Evolutionary conservation across 2,888 invertebrate species (phyloP).

Genomic region (Phrixothrix hirtus): DNA sequence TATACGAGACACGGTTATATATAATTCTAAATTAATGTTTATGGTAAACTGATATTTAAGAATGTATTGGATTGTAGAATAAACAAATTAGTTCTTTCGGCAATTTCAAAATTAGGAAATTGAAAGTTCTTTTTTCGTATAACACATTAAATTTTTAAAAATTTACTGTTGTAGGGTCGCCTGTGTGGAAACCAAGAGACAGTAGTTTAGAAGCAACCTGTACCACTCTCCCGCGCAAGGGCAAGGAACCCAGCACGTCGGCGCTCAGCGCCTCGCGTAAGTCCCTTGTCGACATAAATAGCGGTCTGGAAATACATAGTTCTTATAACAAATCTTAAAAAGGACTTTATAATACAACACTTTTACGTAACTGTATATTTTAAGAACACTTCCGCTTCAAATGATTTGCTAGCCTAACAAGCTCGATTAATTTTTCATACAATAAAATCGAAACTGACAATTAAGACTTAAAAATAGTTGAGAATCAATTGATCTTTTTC

Average conservation of each 20-base stretch:
- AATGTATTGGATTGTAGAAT: too few species aligned
- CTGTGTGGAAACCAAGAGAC: constrained; percentile 98
- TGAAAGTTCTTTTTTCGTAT: constrained; percentile 22
- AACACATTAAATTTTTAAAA: constrained; percentile 16
- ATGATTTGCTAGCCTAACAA: constrained; percentile 9
- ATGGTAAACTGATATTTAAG: too few species aligned
- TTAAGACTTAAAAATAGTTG: too few species aligned
- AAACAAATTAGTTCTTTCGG: too few species aligned
- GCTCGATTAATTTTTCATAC: too few species aligned
- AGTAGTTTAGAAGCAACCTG: constrained; percentile 65
- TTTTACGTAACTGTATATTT: constrained; percentile 1
- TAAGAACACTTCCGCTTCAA: constrained; percentile 10
- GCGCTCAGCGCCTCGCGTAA: constrained; percentile 63
- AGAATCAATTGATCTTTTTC: too few species aligned
- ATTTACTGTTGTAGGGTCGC: constrained; percentile 82
- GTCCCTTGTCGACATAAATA: constrained; percentile 62
- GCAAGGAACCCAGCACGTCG: constrained; percentile 59
- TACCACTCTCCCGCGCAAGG: constrained; percentile 66
- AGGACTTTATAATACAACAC: constrained; percentile 19
- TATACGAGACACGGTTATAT: too few species aligned
- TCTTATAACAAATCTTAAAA: constrained; percentile 52
- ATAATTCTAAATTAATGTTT: too few species aligned
- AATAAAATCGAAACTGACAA: too few species aligned
- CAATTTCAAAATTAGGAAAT: too few species aligned
- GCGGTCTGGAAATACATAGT: constrained; percentile 55